Evolutionary conservation across 2,797 vertebrate species (phyloP), one percentile per base, ranked within the genome.

Genomic region (Margarornis squamiger): DNA sequence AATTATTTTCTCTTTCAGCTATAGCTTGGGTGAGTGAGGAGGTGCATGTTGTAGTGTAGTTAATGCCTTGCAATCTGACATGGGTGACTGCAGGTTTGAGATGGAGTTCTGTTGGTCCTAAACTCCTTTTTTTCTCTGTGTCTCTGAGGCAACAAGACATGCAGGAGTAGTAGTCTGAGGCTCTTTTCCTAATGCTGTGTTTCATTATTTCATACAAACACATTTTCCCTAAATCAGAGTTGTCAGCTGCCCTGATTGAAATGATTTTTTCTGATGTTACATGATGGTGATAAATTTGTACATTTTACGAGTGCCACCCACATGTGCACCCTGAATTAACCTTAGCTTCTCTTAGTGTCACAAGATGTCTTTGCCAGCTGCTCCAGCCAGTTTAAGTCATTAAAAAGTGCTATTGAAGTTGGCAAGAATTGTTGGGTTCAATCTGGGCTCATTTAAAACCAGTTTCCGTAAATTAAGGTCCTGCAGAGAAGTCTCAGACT

Each of bases 331-430:
- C 73, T 90, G 65, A 80, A 93, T 66, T 91, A 77, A 90, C 61
- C 61, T 86, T 79, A 75, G 73, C n/a, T 90, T 93, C 66, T 88
- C 34, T 4, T 5, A 86, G 46, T 11, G 1, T 41, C 63, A 27
- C 73, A 84, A 90, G 85, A 72, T 93, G 79, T 72, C 46, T 90
- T 90, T 67, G 4, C 90, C 94, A 95, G 90, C 75, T 92, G 90
- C 62, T 95, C 20, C 30, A 91, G 65, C 15, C 73, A 78, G 57
- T 90, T 86, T 54, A 83, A 90, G 66, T 90, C 65, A 90, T 86
- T 95, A 88, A 95, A 86, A 95, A 84, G 36, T 88, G 76, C 39
- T 91, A 6, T 5, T 62, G 57, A 91, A 88, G 54, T 83, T 92
- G 72, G 51, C 1, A 0, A 78, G 39, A 71, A 75, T 61, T 39